Conservation (phyloP, 2,797 vertebrate genomes). For the Scarus forsteni region DNA sequence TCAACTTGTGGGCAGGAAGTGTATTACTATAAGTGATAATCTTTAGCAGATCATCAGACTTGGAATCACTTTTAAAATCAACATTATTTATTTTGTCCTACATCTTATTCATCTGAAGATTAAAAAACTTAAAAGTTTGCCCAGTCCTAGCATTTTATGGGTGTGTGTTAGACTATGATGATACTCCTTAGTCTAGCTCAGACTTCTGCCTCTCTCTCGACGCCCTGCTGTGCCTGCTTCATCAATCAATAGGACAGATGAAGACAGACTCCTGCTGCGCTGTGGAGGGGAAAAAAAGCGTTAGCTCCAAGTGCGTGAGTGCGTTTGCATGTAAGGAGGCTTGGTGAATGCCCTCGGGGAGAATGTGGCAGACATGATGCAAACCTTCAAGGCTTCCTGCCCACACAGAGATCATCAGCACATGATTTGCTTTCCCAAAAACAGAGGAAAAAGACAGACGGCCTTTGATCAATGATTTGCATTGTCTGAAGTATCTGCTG, state of each 20-base stretch:
- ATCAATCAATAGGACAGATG: slow-evolving; percentile 87
- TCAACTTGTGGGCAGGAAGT: no score
- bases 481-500: slow-evolving; percentile 43
- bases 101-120: no score
- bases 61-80: no score
- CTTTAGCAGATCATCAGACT: no score
- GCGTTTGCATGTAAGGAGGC: slow-evolving; percentile 51
- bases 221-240: slow-evolving; percentile 80
- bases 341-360: slow-evolving; percentile 61
- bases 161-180: slow-evolving; percentile 34
- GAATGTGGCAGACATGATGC: slow-evolving; percentile 74
- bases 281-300: slow-evolving; percentile 74
- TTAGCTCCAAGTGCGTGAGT: slow-evolving; percentile 61
- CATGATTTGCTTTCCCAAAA: slow-evolving; percentile 55
- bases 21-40: no score
- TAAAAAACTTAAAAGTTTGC: no score
- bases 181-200: slow-evolving; percentile 69
- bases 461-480: slow-evolving; percentile 52
- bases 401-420: slow-evolving; percentile 67
- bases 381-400: slow-evolving; percentile 71
- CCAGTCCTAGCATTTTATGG: background rate
- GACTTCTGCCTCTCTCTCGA: slow-evolving; percentile 68
- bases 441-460: slow-evolving; percentile 29
- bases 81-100: no score
- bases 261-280: slow-evolving; percentile 80